Conservation (phyloP, 2,113 vertebrate species). For the Limanda limanda region DNA sequence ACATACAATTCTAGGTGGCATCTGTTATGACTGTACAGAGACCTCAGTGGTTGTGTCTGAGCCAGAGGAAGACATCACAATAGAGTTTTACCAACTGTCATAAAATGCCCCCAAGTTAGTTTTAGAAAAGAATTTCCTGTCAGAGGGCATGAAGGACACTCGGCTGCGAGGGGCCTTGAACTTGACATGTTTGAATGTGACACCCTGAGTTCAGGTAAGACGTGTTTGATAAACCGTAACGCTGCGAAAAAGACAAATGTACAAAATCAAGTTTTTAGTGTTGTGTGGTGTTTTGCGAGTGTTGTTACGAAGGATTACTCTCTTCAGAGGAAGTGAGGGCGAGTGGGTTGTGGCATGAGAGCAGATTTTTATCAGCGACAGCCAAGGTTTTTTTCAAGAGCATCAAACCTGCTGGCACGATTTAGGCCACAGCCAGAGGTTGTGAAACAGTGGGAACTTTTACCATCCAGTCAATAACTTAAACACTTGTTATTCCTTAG, state of each 20-base stretch:
- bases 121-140: slow-evolving; percentile 11
- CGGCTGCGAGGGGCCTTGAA: neutral
- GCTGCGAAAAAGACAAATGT: neutral
- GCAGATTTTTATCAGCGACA: neutral
- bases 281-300: neutral
- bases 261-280: neutral
- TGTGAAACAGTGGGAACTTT: neutral
- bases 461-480: neutral
- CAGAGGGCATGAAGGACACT: neutral
- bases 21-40: neutral
- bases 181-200: neutral
- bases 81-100: neutral
- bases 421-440: neutral
- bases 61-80: neutral
- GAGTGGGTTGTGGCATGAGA: slow-evolving; percentile 4
- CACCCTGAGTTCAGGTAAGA: neutral
- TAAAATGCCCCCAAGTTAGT: neutral
- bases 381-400: neutral
- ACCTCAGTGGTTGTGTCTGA: neutral
- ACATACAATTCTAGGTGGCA: neutral
- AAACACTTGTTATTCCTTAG: neutral
- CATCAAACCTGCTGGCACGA: neutral
- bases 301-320: neutral
- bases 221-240: too few relatives aligned
- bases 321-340: slow-evolving; percentile 45